Evolutionary conservation across 2,797 vertebrate genomes (phyloP).

Genomic region (Staurois parvus): DNA sequence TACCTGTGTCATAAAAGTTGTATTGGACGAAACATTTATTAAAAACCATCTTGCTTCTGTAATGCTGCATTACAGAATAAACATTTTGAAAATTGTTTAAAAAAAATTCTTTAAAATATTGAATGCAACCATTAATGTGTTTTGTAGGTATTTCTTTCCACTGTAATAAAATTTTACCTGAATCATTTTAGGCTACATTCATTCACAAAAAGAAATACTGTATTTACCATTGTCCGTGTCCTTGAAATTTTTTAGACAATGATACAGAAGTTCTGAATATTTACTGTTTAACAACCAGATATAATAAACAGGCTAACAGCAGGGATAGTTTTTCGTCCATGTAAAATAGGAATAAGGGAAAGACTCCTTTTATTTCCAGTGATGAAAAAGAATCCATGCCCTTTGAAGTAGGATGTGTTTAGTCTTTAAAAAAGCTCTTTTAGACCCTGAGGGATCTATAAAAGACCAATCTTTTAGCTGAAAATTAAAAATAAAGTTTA

Average conservation of each 20-base stretch:
- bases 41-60: too few species aligned
- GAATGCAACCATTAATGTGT: too few species aligned
- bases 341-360: slow-evolving; percentile 34
- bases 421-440: slow-evolving; percentile 40
- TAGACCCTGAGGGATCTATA: slow-evolving; percentile 24
- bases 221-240: not conserved
- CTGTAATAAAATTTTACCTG: too few species aligned
- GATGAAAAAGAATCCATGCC: slow-evolving; percentile 54
- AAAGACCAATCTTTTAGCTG: slow-evolving; percentile 49
- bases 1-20: too few species aligned
- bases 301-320: slow-evolving; percentile 9
- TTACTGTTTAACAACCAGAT: slow-evolving; percentile 4
- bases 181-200: not conserved
- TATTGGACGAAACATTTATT: too few species aligned
- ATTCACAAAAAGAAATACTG: not conserved
- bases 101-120: too few species aligned
- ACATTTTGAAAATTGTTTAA: too few species aligned
- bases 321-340: slow-evolving; percentile 16
- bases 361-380: slow-evolving; percentile 27
- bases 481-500: slow-evolving; percentile 52
- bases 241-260: not conserved
- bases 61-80: too few species aligned
- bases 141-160: too few species aligned
- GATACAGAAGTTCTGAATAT: not conserved
- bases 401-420: slow-evolving; percentile 40